phyloP scores from a whole-genome alignment of 2,797 vertebrate genomes.

The Platalea minor region DNA sequence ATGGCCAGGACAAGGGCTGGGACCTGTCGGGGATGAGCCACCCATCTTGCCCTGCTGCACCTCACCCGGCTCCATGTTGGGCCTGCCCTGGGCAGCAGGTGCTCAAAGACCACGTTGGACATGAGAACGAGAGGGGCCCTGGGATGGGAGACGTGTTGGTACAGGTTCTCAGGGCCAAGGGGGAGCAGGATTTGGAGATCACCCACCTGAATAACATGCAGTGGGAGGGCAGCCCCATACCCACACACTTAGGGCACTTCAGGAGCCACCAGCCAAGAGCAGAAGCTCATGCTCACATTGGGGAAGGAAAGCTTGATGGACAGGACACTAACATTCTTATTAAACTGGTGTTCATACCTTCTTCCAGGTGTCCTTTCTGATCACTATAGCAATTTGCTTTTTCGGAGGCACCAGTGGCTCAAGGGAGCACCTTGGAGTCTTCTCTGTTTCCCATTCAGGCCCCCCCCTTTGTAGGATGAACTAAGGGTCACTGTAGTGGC shows the following conservation, averaged over 20 bases:
- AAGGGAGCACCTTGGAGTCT: not conserved
- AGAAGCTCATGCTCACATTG: not conserved
- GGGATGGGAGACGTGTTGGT: not conserved
- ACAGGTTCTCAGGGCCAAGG: not conserved
- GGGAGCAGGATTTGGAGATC: not conserved
- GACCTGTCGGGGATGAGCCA: not conserved
- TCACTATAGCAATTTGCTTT: not conserved
- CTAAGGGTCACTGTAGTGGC: not conserved
- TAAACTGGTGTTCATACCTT: not conserved
- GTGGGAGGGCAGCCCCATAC: not conserved
- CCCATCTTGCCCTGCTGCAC: not conserved
- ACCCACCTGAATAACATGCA: not conserved
- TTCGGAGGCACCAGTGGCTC: not conserved
- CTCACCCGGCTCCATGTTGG: not conserved
- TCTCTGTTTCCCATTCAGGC: not conserved
- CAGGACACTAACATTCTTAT: not conserved
- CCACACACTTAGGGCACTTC: not conserved
- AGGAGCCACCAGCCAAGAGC: not conserved
- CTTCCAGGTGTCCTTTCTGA: not conserved
- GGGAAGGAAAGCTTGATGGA: not conserved
- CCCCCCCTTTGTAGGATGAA: not conserved
- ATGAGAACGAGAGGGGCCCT: accelerated
- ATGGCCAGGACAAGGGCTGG: not conserved
- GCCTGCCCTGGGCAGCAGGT: not conserved
- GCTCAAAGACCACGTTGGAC: not conserved